These are phyloP conservation scores for Asobara japonica DNA, from an alignment of 1,140 invertebrate species.

Conservation along the genomic window DNA sequence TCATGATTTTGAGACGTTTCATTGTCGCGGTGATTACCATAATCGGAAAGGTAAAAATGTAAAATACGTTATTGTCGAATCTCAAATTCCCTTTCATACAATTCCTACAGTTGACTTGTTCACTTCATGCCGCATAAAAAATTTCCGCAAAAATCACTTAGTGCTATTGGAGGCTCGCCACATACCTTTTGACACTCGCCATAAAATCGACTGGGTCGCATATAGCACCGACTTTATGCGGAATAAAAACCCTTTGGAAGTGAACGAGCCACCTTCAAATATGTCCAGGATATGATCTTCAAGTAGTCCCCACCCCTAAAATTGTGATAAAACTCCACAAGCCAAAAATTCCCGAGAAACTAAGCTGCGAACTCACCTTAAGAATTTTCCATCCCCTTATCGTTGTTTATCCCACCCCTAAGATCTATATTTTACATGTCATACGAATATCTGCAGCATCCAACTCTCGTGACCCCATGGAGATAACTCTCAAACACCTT, in stretches of 20 bases:
- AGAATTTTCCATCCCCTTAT: conserved; percentile 44
- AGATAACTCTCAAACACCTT: background rate
- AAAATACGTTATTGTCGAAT: too few species aligned
- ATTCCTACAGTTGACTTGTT: too few species aligned
- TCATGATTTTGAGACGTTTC: too few species aligned
- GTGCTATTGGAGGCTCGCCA: conserved; percentile 51
- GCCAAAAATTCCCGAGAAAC: background rate
- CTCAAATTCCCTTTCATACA: too few species aligned
- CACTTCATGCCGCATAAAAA: conserved; percentile 42
- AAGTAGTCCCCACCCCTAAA: conserved; percentile 39
- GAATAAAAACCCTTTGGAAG: conserved; percentile 46
- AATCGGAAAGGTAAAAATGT: too few species aligned
- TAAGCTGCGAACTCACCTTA: conserved; percentile 53
- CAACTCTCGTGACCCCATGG: background rate
- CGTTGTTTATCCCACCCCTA: background rate
- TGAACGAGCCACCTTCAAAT: conserved; percentile 17
- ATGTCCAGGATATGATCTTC: conserved; percentile 38
- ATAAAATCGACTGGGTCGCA: conserved; percentile 54
- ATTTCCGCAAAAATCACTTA: conserved; percentile 58
- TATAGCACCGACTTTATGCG: conserved; percentile 51
- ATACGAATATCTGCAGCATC: background rate
- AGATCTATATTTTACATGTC: conserved; percentile 23
- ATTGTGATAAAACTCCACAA: background rate
- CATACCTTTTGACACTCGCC: conserved; percentile 45
- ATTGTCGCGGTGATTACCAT: too few species aligned